Conservation (phyloP, 1,140 invertebrate genomes). For the Danaus melanippus region DNA sequence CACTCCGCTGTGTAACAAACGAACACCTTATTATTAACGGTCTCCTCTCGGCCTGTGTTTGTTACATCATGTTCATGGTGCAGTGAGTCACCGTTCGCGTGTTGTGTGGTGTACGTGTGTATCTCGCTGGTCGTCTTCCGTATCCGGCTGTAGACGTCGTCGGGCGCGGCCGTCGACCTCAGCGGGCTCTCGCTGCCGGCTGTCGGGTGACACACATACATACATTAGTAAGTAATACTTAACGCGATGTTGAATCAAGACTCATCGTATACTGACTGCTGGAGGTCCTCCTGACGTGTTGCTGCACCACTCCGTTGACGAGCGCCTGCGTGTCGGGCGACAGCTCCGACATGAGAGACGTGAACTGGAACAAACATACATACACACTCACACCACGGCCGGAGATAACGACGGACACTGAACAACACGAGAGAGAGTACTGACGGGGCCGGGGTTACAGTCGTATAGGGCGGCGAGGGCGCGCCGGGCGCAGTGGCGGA, state of each 20-base stretch:
- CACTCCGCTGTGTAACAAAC: slow-evolving; percentile 67
- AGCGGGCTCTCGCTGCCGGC: slow-evolving; percentile 63
- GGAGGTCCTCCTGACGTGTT: slow-evolving; percentile 81
- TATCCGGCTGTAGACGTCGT: slow-evolving; percentile 91
- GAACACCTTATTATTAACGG: background rate
- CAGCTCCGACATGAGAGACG: slow-evolving; percentile 85
- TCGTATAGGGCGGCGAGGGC: slow-evolving; percentile 91
- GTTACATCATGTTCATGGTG: background rate
- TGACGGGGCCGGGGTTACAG: slow-evolving; percentile 86
- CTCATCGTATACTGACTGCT: slow-evolving; percentile 54
- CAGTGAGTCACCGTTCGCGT: slow-evolving; percentile 41
- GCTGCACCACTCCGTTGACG: slow-evolving; percentile 87
- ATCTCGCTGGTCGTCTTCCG: slow-evolving; percentile 94
- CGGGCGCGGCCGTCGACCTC: slow-evolving; percentile 73
- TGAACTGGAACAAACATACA: slow-evolving; percentile 66
- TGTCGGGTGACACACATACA: slow-evolving; percentile 19
- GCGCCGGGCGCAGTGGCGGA: slow-evolving; percentile 83
- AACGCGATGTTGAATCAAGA: background rate
- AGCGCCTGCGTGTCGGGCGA: slow-evolving; percentile 88
- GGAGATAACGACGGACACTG: too few species aligned
- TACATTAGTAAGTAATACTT: slow-evolving; percentile 1
- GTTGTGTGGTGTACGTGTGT: slow-evolving; percentile 60
- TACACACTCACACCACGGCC: too few species aligned
- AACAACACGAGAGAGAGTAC: slow-evolving; percentile 4
- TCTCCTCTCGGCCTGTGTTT: background rate